Conservation (phyloP, 53 echinoderm and acorn worm species). For the Paracentrotus lividus region DNA sequence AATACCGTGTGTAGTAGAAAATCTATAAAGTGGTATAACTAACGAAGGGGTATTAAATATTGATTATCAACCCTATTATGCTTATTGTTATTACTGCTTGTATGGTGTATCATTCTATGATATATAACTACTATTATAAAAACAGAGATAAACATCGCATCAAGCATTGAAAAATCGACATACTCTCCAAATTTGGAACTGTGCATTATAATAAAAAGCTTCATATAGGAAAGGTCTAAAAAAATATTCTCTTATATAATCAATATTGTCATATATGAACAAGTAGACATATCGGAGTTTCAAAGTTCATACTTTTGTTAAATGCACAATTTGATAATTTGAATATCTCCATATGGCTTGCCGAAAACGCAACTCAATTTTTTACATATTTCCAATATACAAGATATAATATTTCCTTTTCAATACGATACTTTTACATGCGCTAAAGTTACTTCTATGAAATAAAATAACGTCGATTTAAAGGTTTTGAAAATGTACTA, state of each 20-base stretch:
- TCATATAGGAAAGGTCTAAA: no score
- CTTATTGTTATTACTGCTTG: neutral
- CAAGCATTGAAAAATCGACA: neutral
- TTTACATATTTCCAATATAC: neutral
- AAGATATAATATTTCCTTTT: neutral
- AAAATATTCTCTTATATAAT: no score
- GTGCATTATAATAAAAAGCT: no score
- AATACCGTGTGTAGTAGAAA: neutral
- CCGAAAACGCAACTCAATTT: neutral
- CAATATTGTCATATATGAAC: no score
- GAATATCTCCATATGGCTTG: neutral
- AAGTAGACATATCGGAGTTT: no score
- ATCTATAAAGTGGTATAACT: neutral
- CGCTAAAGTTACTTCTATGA: slow-evolving; percentile 4
- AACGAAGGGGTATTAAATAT: neutral
- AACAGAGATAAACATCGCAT: neutral
- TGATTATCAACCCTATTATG: neutral
- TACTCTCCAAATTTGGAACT: no score
- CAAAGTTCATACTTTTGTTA: neutral
- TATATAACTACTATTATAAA: neutral
- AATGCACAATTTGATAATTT: neutral
- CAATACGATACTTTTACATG: slow-evolving; percentile 18
- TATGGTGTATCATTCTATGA: neutral
- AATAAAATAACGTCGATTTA: slow-evolving; percentile 24
- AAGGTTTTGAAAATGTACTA: slow-evolving; percentile 18